These are phyloP conservation scores for Drosophila greeni DNA, from an alignment of 2,888 invertebrate species.

Conservation along the genomic window DNA sequence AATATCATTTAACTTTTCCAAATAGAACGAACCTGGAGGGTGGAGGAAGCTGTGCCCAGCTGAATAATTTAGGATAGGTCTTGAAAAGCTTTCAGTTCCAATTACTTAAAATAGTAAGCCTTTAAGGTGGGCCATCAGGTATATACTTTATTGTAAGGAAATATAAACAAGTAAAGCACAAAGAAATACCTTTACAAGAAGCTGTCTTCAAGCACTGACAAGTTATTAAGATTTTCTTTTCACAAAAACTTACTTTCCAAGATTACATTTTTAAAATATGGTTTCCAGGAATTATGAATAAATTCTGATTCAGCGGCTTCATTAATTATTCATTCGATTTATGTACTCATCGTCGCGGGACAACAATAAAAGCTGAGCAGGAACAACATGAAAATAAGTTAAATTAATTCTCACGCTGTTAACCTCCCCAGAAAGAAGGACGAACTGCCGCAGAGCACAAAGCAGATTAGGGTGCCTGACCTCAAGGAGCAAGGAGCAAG, in stretches of 20 bases:
- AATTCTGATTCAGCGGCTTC: slow-evolving; percentile 4
- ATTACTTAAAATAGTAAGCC: neutral
- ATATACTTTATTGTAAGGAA: no score
- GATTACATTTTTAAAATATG: slow-evolving; percentile 2
- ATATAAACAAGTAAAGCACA: neutral
- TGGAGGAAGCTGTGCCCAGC: neutral
- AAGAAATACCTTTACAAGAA: neutral
- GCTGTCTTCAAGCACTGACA: neutral
- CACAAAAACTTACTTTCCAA: neutral
- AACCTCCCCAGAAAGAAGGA: slow-evolving; percentile 15
- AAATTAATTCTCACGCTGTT: slow-evolving; percentile 40
- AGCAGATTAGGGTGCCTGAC: slow-evolving; percentile 40
- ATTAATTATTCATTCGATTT: slow-evolving; percentile 14
- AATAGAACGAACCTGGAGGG: neutral
- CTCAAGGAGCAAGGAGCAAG: slow-evolving; percentile 24
- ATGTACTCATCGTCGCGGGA: slow-evolving; percentile 11
- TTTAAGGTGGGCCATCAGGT: neutral
- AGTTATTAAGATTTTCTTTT: neutral
- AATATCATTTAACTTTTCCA: slow-evolving; percentile 27
- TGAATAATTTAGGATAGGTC: slow-evolving; percentile 20
- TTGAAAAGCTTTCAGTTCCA: neutral
- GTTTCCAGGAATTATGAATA: slow-evolving; percentile 6
- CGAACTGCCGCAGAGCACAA: slow-evolving; percentile 30
- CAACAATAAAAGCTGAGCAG: slow-evolving; percentile 18
- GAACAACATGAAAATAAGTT: slow-evolving; percentile 29